Evolutionary conservation across 1,140 invertebrate species (phyloP), one percentile per base, ranked within the genome.

Genomic region (Drosophila yakuba): DNA sequence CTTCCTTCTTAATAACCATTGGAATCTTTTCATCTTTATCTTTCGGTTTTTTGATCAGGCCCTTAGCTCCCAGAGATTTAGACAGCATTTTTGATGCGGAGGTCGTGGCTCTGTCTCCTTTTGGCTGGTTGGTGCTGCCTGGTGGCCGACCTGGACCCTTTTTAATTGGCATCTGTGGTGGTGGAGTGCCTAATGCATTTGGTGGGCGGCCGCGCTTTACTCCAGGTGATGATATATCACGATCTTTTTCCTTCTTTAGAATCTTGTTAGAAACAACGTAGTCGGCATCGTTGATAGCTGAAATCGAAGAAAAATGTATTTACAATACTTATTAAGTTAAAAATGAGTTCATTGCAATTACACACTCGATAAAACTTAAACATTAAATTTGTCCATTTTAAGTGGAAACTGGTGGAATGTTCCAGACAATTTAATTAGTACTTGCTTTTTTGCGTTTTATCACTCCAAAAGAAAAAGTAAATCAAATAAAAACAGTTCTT

Each of bases 221-320:
- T 2, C 88, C 89, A 20, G 74, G 47, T 1, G 77, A 58, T 0
- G 89, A 28, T 10, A 74, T 38, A 4, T 89, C 78, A 2, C 74
- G 58, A 23, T 84, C 90, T 47, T 89, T 91, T 54, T 91, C 90
- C 62, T 91, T 91, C 55, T 91, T 91, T 4, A 38, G 73, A 3
- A 91, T 36, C 59, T 89, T 91, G 3, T 36, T 64, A 7, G 78
- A 32, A 41, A 62, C 47, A 4, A 68, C 43, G 45, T 91, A 91
- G 54, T 91, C 90, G 3, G 90, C 69, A 64, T 91, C 90, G 45
- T 80, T 91, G 39, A 91, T 91, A 5, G 90, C 90, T 91, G 57
- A 14, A 76, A 85, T 48, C 41, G 41, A 23, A 73, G 15, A 36
- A 54, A 15, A 15, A 11, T 52, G 25, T 36, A 48, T n/a, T 25